Conservation (phyloP, 2,888 invertebrate genomes). For the Megalurothrips usitatus region DNA sequence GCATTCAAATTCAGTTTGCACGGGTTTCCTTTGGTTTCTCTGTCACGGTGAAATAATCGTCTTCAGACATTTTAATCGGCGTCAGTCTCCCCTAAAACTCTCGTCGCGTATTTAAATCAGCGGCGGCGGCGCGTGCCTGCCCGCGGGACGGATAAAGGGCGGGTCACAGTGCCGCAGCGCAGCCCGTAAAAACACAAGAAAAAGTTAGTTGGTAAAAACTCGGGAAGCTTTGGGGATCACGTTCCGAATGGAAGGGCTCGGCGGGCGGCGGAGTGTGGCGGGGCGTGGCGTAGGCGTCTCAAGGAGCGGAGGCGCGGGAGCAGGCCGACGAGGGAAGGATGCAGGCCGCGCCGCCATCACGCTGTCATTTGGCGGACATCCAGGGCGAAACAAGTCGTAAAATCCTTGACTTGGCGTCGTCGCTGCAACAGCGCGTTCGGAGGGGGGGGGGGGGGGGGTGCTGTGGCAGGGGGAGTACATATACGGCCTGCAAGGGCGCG, state of each 20-base stretch:
- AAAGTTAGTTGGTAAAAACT: background rate
- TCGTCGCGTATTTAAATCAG: too few species aligned
- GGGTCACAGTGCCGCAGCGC: background rate
- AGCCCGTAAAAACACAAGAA: background rate
- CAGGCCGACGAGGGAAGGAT: background rate
- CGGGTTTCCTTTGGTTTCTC: too few species aligned
- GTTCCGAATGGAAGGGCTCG: background rate
- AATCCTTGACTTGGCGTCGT: background rate
- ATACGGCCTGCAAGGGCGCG: too few species aligned
- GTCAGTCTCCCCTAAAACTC: too few species aligned
- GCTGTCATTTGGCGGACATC: background rate
- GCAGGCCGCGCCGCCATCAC: background rate
- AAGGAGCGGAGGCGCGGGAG: background rate
- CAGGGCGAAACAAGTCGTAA: conserved; percentile 22
- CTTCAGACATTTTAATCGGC: too few species aligned
- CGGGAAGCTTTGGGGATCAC: background rate
- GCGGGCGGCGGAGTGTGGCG: too few species aligned
- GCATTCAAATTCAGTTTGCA: too few species aligned
- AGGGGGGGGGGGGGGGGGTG: background rate
- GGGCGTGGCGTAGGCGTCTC: too few species aligned
- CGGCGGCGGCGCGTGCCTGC: too few species aligned
- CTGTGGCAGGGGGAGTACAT: background rate
- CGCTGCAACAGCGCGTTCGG: background rate
- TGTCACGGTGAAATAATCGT: too few species aligned
- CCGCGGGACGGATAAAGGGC: too few species aligned